A percentile compares a stretch with the other conserved stretches of the same genome.
phyloP scores from a whole-genome alignment of 2,797 vertebrate genomes.

The Malurus leucopterus region DNA sequence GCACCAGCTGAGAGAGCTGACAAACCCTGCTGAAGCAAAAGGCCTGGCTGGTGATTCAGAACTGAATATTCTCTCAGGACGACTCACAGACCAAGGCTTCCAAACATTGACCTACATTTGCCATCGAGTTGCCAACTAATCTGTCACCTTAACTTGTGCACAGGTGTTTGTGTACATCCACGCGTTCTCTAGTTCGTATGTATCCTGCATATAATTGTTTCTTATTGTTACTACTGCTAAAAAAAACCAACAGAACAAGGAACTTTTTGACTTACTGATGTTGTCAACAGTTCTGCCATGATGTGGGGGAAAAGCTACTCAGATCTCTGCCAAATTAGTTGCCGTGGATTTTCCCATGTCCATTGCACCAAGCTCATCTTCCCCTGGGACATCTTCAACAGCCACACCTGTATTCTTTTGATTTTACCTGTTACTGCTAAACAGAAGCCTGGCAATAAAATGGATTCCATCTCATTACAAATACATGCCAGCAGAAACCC shows the following conservation, averaged over 20 bases:
- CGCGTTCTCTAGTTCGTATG: neutral
- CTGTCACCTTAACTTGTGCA: neutral
- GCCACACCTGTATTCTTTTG: neutral
- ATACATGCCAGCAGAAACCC: neutral
- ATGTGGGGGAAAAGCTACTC: neutral
- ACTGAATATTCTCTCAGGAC: neutral
- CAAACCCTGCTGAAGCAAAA: neutral
- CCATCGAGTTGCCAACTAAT: neutral
- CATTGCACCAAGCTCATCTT: neutral
- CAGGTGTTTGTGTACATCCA: neutral
- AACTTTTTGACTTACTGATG: neutral
- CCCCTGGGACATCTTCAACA: neutral
- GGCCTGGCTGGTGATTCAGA: neutral
- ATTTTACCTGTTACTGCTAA: neutral
- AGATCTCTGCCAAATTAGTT: neutral
- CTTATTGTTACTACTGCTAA: neutral
- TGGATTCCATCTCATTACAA: neutral
- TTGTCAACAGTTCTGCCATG: neutral
- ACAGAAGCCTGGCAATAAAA: neutral
- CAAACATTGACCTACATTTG: neutral
- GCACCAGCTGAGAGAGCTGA: neutral
- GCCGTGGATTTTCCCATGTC: rapidly evolving
- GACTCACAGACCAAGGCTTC: neutral
- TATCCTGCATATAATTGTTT: neutral
- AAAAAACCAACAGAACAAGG: neutral